Conservation (phyloP, 2,113 vertebrate genomes). For the Pygoscelis adeliae region DNA sequence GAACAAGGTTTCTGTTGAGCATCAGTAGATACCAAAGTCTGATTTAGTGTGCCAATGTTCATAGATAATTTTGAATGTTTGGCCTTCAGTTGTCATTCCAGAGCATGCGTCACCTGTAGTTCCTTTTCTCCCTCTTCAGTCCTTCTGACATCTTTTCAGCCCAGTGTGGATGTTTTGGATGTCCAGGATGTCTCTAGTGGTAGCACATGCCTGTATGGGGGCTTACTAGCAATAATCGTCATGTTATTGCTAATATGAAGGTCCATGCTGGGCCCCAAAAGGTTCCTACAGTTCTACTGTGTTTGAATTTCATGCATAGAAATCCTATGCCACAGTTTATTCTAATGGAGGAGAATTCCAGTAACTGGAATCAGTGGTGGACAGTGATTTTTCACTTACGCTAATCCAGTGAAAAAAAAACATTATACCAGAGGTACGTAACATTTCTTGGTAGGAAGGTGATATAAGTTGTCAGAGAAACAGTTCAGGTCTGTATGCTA, state of each 20-base stretch:
- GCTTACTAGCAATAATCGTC: background rate
- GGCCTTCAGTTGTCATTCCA: background rate
- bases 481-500: background rate
- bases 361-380: background rate
- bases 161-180: background rate
- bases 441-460: background rate
- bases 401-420: background rate
- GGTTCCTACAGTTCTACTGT: background rate
- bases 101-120: background rate
- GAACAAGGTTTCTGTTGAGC: background rate
- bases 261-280: background rate
- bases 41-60: background rate
- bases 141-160: background rate
- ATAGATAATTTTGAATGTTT: background rate
- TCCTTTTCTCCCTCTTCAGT: background rate
- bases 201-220: background rate
- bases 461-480: background rate
- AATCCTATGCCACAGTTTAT: background rate
- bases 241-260: background rate
- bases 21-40: background rate
- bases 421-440: background rate
- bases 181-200: background rate
- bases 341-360: background rate
- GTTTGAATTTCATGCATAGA: background rate
- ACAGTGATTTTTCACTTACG: background rate